Conservation (phyloP, 2,113 vertebrate species). For the Crotalus helleri region DNA sequence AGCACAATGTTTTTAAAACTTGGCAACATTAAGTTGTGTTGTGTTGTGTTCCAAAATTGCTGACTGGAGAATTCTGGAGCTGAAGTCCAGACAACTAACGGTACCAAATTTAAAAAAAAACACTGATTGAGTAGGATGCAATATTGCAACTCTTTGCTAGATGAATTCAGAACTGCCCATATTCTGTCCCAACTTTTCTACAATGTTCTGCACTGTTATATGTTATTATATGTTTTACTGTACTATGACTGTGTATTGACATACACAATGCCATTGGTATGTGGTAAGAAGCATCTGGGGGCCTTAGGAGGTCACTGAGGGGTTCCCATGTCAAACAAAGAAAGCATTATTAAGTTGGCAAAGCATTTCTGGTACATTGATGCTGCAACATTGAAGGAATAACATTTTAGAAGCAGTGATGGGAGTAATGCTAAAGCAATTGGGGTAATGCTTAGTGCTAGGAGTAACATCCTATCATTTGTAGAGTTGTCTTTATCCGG, state of each 20-base stretch:
- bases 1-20: not conserved
- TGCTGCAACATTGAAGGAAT: not conserved
- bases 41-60: not conserved
- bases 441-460: not conserved
- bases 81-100: not conserved
- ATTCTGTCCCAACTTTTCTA: not conserved
- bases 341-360: constrained; percentile 29
- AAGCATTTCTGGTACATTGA: constrained; percentile 2
- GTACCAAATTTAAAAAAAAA: not conserved
- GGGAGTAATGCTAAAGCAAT: not conserved
- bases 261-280: constrained; percentile 25
- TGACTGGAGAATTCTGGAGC: not conserved
- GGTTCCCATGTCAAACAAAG: constrained; percentile 35
- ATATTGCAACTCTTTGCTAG: not conserved
- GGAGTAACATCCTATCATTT: constrained; percentile 40
- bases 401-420: not conserved
- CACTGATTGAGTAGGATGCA: not conserved
- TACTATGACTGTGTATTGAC: not conserved
- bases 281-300: constrained; percentile 29
- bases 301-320: constrained; percentile 38
- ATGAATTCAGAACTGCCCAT: not conserved
- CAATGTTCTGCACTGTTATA: not conserved
- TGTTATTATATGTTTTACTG: not conserved
- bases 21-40: not conserved
- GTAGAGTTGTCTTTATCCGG: not conserved